phyloP scores from a whole-genome alignment of 2,113 vertebrate genomes.

The Rhinogobius similis region DNA sequence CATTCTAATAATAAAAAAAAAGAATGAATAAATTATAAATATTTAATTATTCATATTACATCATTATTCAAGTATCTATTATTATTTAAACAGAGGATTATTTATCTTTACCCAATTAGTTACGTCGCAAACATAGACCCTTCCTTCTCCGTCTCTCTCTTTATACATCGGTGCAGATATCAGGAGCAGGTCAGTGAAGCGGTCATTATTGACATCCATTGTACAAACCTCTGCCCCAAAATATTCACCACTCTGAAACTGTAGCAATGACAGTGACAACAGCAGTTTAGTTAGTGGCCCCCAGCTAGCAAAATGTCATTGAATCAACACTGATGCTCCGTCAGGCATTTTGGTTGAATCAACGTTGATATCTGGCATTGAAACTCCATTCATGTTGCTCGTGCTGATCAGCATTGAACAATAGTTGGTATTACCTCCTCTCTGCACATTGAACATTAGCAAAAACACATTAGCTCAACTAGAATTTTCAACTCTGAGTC shows the following conservation, averaged over 20 bases:
- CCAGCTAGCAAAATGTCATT: too few species aligned
- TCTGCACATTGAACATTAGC: too few species aligned
- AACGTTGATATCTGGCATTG: too few species aligned
- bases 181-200: conserved; percentile 75
- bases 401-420: too few species aligned
- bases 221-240: conserved; percentile 83
- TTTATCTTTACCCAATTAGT: conserved; percentile 43
- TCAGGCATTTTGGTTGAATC: too few species aligned
- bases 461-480: too few species aligned
- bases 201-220: conserved; percentile 70
- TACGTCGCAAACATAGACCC: conserved; percentile 76
- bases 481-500: too few species aligned
- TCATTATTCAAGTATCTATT: background rate
- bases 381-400: too few species aligned
- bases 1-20: conserved; percentile 24
- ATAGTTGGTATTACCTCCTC: too few species aligned
- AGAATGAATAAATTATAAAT: background rate
- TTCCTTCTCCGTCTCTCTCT: conserved; percentile 74
- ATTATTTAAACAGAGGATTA: background rate
- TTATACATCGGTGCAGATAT: conserved; percentile 79
- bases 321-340: too few species aligned
- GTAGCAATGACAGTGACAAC: background rate
- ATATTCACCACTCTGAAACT: conserved; percentile 81
- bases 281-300: background rate
- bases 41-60: background rate